phyloP scores from a whole-genome alignment of 2,113 vertebrate species.

The Emydura subglobosa region DNA sequence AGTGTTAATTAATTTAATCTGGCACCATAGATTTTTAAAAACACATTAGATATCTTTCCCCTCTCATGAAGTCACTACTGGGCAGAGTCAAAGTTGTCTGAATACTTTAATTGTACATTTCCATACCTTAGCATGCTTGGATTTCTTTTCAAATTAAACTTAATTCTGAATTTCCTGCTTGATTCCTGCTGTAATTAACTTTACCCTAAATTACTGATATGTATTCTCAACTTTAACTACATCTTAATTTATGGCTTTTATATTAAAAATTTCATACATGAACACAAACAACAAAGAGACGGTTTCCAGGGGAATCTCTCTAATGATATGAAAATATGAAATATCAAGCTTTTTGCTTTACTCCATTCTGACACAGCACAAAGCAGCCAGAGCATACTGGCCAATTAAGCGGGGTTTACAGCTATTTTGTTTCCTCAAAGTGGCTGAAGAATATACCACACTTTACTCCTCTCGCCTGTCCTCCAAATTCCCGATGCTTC shows the following conservation, averaged over 20 bases:
- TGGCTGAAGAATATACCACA: slow-evolving; percentile 2
- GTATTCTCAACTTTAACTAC: neutral
- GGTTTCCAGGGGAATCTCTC: neutral
- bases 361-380: neutral
- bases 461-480: neutral
- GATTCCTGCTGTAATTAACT: neutral
- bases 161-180: neutral
- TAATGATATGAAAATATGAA: neutral
- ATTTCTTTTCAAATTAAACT: neutral
- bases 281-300: neutral
- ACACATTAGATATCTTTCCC: neutral
- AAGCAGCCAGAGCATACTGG: neutral
- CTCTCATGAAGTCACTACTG: neutral
- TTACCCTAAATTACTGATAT: neutral
- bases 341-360: neutral
- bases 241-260: neutral
- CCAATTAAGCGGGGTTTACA: neutral
- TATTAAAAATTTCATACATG: neutral
- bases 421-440: slow-evolving; percentile 8
- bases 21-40: neutral
- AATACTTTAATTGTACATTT: neutral
- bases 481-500: slow-evolving; percentile 2
- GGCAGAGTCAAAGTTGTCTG: neutral
- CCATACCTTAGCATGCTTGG: neutral
- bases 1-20: neutral